Conservation (phyloP, 2,888 invertebrate genomes). For the Cryptus armator region DNA sequence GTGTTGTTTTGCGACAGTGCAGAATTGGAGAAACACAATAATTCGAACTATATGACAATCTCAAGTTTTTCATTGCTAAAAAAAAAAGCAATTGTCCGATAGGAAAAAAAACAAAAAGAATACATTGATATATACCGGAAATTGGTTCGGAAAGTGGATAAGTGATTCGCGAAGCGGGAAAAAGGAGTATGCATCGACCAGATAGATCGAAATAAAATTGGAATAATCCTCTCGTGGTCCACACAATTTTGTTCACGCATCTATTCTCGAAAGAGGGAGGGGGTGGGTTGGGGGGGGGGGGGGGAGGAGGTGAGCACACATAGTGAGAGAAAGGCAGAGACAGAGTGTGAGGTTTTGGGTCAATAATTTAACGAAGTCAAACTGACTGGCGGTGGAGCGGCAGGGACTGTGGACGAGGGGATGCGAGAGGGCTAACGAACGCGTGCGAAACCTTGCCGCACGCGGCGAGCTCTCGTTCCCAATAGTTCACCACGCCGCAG, state of each 20-base stretch:
- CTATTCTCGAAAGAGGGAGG: neutral
- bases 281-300: neutral
- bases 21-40: no score
- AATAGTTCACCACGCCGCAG: constrained; percentile 56
- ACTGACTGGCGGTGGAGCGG: constrained; percentile 50
- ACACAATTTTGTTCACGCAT: constrained; percentile 9
- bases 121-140: neutral
- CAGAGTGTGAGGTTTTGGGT: constrained; percentile 54
- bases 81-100: neutral
- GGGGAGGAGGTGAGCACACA: neutral
- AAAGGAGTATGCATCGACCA: constrained; percentile 15
- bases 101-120: neutral
- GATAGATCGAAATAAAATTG: constrained; percentile 27
- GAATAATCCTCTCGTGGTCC: neutral
- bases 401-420: constrained; percentile 21
- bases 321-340: constrained; percentile 31
- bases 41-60: no score
- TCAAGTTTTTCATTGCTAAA: no score
- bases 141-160: constrained; percentile 5
- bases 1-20: no score
- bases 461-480: constrained; percentile 56
- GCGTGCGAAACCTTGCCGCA: constrained; percentile 59
- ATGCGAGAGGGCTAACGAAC: constrained; percentile 63
- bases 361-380: constrained; percentile 66
- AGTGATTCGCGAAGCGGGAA: neutral